These are phyloP conservation scores for Therioaphis trifolii DNA, from an alignment of 2,888 invertebrate species.

Conservation along the genomic window DNA sequence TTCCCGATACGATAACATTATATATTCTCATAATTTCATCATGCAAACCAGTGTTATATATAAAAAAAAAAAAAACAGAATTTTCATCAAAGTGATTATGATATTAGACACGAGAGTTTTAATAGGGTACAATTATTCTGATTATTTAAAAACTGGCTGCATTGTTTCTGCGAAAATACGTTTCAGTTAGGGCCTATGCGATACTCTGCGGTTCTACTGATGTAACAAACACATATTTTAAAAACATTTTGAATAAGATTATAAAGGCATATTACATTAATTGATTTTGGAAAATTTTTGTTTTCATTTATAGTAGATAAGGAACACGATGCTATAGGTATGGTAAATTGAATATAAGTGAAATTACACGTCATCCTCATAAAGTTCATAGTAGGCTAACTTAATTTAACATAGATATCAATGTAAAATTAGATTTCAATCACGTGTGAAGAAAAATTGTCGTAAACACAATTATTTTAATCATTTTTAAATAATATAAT, in stretches of 20 bases:
- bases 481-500: too few species aligned
- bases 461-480: too few species aligned
- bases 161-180: background rate
- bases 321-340: too few species aligned
- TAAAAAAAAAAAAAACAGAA: slow-evolving; percentile 19
- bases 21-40: slow-evolving; percentile 26
- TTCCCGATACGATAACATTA: slow-evolving; percentile 33
- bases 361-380: too few species aligned
- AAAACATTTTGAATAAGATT: background rate
- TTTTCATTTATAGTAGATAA: background rate
- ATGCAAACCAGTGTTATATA: slow-evolving; percentile 32
- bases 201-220: background rate
- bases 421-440: too few species aligned
- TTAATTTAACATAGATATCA: too few species aligned
- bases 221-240: background rate
- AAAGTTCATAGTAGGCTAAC: too few species aligned
- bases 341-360: too few species aligned
- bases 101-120: slow-evolving; percentile 13
- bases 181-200: too few species aligned
- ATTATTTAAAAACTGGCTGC: background rate
- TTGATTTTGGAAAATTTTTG: background rate
- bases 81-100: slow-evolving; percentile 28
- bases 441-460: too few species aligned
- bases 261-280: background rate
- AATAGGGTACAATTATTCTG: background rate